Conservation (phyloP, 2,888 invertebrate genomes). For the Drosophila meridiana region DNA sequence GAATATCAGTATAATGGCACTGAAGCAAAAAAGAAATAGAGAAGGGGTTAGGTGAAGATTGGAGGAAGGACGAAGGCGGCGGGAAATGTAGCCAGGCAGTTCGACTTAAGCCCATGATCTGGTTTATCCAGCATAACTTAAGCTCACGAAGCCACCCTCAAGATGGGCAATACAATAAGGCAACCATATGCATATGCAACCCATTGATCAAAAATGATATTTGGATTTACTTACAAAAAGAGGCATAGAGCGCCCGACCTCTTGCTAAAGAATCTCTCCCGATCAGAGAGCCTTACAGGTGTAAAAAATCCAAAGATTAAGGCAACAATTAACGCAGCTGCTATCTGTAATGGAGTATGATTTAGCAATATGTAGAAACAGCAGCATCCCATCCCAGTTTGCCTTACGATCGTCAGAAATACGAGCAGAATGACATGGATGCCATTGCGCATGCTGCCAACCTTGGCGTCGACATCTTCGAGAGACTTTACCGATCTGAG, state of each 20-base stretch:
- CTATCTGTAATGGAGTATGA: conserved; percentile 32
- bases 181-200: too few relatives aligned
- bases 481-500: conserved; percentile 41
- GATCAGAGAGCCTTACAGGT: conserved; percentile 7
- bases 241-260: conserved; percentile 47
- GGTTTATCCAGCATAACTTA: too few relatives aligned
- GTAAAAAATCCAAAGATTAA: conserved; percentile 49
- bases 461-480: conserved; percentile 51
- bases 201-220: not conserved
- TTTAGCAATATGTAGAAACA: not conserved
- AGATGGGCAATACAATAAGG: too few relatives aligned
- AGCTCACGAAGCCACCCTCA: not conserved
- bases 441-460: conserved; percentile 44
- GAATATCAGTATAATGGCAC: conserved; percentile 92
- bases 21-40: conserved; percentile 78
- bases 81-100: not conserved
- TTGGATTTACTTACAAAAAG: conserved; percentile 52
- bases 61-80: not conserved
- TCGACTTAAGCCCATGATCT: not conserved
- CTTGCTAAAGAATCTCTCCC: conserved; percentile 46
- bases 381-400: not conserved
- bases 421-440: conserved; percentile 17
- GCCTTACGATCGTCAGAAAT: conserved; percentile 48
- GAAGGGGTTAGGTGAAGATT: not conserved
- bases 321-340: conserved; percentile 34